Base-by-base conservation (phyloP, 2,888 invertebrate species). In the Polietes domitor region DNA sequence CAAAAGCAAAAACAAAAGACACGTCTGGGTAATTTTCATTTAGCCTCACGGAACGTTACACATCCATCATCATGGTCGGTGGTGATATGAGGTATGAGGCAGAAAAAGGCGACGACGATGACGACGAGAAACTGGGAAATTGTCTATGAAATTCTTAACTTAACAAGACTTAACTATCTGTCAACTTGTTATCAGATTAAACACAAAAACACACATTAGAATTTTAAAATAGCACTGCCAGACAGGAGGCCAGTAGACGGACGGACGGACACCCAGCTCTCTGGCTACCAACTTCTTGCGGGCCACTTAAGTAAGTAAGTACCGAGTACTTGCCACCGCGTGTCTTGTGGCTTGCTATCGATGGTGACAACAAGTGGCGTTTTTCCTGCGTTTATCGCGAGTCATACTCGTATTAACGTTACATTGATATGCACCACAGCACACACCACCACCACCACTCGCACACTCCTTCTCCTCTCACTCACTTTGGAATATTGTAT, bases 81-180 rank as follows among this genome's bases (percentile, higher is more conserved):
- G 6, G 21, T 21, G 21, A 58, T n/a, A 43, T 43, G 43, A 43
- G 68, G 68, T 12, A 17, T 17, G 43, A 19, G 37, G 26, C 53
- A 12, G 37, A 63, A 63, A 50, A 17, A n/a, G 10, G 41, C 37
- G 12, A 65, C 37, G 19, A 68, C 12, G 5, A 68, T 5, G 15
- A 12, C 4, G n/a, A 28, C n/a, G 17, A 28, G 37, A 7, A 43
- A 43, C 43, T 68, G 68, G 15, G 68, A 68, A 68, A 75, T 78
- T 80, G 75, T 75, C 80, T 84, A 72, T 84, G 80, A 80, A 78
- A 78, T 80, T 84, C 78, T 80, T 80, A 81, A 84, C 83, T 84
- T 78, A 84, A 84, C 83, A 84, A 84, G 83, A 84, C 83, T 84
- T 84, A 84, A 81, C 83, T 84, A 84, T 84, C 80, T 84, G 83